Evolutionary conservation across 2,113 vertebrate species (phyloP).

Genomic region (Xyliphius kryptos): DNA sequence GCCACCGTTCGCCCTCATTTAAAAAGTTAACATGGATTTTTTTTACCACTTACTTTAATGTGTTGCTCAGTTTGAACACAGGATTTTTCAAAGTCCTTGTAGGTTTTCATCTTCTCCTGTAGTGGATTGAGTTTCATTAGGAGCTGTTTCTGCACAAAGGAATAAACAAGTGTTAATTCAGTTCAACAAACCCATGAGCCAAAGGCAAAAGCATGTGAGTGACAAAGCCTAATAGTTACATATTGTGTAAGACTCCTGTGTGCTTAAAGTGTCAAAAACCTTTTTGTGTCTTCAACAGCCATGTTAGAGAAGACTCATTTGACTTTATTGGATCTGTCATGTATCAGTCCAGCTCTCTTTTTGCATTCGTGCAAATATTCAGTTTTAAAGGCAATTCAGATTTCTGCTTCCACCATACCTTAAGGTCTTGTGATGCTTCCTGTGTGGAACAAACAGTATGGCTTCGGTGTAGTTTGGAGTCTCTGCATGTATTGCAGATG

Average conservation of each 20-base stretch:
- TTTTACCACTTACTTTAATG: constrained; percentile 21
- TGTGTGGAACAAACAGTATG: constrained; percentile 19
- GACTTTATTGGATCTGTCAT: neutral
- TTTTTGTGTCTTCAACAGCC: neutral
- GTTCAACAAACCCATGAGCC: neutral
- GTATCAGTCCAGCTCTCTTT: too few relatives aligned
- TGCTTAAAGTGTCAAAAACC: neutral
- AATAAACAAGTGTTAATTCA: neutral
- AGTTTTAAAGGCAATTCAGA: too few relatives aligned
- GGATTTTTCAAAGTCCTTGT: constrained; percentile 21
- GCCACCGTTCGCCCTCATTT: too few relatives aligned
- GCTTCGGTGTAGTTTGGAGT: constrained; percentile 7
- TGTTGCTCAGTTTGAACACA: constrained; percentile 20
- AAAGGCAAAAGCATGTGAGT: neutral
- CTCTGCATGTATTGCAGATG: constrained; percentile 28
- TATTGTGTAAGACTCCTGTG: neutral
- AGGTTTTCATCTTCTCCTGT: constrained; percentile 20
- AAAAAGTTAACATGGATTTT: neutral
- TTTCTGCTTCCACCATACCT: constrained; percentile 12
- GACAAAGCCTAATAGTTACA: neutral
- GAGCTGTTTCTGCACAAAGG: constrained; percentile 15
- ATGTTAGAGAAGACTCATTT: constrained; percentile 22
- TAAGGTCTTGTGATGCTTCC: constrained; percentile 28
- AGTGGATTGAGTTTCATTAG: constrained; percentile 23
- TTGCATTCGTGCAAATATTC: too few relatives aligned